Conservation (phyloP, 64 coral and sea anemone genomes). For the Montipora cactus region DNA sequence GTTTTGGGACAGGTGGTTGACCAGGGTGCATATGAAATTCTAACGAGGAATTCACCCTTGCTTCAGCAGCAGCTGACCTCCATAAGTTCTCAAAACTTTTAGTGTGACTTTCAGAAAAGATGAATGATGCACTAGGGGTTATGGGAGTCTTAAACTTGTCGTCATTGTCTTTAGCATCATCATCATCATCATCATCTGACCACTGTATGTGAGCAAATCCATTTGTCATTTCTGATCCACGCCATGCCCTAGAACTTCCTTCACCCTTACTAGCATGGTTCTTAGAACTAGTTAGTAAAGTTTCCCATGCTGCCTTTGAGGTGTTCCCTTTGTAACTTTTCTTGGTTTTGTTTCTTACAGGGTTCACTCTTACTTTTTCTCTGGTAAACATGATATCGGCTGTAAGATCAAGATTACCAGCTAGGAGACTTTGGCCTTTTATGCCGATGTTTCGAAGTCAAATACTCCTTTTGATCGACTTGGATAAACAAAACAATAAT, state of each 20-base stretch:
- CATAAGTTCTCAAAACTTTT: constrained; percentile 71
- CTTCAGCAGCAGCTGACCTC: constrained; percentile 21
- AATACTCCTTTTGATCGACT: too few relatives aligned
- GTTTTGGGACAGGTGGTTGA: constrained; percentile 72
- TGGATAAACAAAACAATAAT: too few relatives aligned
- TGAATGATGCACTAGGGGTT: constrained; percentile 62
- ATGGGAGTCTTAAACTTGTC: constrained; percentile 69
- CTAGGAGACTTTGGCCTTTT: background rate
- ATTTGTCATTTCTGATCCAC: constrained; percentile 6
- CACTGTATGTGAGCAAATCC: background rate
- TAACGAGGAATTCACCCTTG: background rate
- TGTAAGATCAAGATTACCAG: too few relatives aligned
- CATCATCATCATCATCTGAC: constrained; percentile 36
- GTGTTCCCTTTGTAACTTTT: constrained; percentile 50
- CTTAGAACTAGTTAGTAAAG: constrained; percentile 22
- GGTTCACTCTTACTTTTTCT: constrained; percentile 62
- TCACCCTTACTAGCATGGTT: background rate
- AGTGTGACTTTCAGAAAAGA: constrained; percentile 68
- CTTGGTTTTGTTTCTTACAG: constrained; percentile 26
- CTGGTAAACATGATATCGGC: constrained; percentile 66
- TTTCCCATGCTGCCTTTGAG: constrained; percentile 71
- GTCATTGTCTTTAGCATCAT: constrained; percentile 60
- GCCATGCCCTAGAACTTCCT: background rate
- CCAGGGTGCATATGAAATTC: constrained; percentile 67
- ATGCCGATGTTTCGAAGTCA: too few relatives aligned